Conservation (phyloP, 2,797 vertebrate species). For the Anas bahamensis region DNA sequence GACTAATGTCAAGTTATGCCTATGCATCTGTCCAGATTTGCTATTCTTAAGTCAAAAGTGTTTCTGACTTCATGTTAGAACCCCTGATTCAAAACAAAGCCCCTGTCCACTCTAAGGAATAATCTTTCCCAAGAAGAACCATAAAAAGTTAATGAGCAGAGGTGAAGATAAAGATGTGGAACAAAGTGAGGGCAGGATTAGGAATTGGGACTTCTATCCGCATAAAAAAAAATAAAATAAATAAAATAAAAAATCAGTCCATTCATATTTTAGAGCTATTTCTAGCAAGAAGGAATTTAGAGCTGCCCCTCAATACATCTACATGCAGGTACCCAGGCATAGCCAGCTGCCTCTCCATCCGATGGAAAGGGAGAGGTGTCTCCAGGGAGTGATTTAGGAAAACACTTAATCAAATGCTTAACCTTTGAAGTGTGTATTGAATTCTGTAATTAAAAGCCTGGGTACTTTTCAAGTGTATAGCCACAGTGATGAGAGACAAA, state of each 20-base stretch:
- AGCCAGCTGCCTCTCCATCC: not conserved
- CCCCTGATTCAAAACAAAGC: not conserved
- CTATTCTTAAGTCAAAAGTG: not conserved
- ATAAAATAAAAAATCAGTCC: too few relatives aligned
- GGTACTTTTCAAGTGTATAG: not conserved
- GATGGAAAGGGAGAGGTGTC: not conserved
- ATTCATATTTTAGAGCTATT: not conserved
- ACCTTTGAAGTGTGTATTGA: conserved; percentile 22
- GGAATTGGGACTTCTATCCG: not conserved
- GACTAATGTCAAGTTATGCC: not conserved
- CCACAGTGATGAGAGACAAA: not conserved
- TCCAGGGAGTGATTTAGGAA: not conserved
- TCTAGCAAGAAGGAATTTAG: not conserved
- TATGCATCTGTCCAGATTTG: not conserved
- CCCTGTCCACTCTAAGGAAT: not conserved
- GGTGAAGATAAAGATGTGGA: not conserved
- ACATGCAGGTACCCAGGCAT: not conserved
- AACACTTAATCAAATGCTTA: conserved; percentile 11
- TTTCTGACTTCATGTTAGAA: not conserved
- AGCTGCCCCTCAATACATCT: not conserved
- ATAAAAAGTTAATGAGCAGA: not conserved
- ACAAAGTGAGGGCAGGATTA: not conserved
- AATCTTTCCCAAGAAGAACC: not conserved
- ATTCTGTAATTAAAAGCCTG: not conserved
- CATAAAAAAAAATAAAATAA: not conserved